A percentile compares a stretch with the other conserved stretches of the same genome.
Evolutionary conservation across 2,888 invertebrate genomes (phyloP).

Genomic region (Erebia palarica): DNA sequence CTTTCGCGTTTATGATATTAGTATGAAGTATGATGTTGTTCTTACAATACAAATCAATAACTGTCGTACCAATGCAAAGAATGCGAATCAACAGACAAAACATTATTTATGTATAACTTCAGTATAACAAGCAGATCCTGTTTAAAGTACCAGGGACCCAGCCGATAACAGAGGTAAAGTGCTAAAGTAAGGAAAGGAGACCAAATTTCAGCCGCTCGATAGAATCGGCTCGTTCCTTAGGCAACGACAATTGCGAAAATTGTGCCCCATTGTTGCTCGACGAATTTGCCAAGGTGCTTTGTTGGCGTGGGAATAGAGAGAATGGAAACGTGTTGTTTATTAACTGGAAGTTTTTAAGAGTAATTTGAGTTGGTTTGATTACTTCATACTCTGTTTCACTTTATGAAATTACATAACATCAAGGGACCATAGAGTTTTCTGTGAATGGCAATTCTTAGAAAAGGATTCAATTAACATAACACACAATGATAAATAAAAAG

Average conservation of each 20-base stretch:
- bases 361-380: not conserved
- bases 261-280: constrained; percentile 55
- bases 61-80: too few species aligned
- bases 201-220: constrained; percentile 60
- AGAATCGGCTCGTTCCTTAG: constrained; percentile 48
- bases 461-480: too few species aligned
- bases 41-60: too few species aligned
- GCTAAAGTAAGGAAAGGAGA: constrained; percentile 40
- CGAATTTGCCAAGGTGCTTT: constrained; percentile 48
- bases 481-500: too few species aligned
- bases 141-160: not conserved
- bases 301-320: constrained; percentile 35
- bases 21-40: too few species aligned
- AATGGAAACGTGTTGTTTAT: constrained; percentile 38
- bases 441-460: too few species aligned
- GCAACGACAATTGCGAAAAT: constrained; percentile 60
- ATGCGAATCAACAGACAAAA: too few species aligned
- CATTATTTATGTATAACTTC: not conserved
- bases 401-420: not conserved
- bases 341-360: not conserved
- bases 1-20: too few species aligned
- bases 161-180: constrained; percentile 16
- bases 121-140: not conserved
- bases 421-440: not conserved
- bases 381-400: not conserved